Conservation (phyloP, 2,113 vertebrate species). For the Podarcis raffonei region DNA sequence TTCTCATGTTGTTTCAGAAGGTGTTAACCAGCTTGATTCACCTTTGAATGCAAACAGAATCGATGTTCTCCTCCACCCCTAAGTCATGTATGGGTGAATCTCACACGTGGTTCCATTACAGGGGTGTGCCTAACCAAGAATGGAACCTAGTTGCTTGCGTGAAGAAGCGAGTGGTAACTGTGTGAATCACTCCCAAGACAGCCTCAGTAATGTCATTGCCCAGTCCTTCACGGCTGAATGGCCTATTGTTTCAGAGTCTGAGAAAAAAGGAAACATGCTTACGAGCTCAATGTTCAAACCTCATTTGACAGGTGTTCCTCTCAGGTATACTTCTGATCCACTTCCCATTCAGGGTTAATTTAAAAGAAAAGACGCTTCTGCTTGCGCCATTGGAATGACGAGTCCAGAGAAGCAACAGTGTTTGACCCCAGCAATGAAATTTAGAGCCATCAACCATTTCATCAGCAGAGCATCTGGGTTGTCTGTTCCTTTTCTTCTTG, state of each 20-base stretch:
- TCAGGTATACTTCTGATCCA: rapidly evolving
- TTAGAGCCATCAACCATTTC: conserved; percentile 11
- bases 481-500: not conserved
- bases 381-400: rapidly evolving
- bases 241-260: not conserved
- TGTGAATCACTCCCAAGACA: not conserved
- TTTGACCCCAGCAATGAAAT: not conserved
- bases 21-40: too few relatives aligned
- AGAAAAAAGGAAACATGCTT: too few relatives aligned
- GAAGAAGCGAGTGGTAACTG: not conserved
- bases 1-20: too few relatives aligned
- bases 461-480: conserved; percentile 18
- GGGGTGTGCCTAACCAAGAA: not conserved
- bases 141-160: not conserved
- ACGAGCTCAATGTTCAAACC: not conserved
- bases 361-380: conserved; percentile 22
- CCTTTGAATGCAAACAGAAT: too few relatives aligned
- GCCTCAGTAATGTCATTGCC: not conserved
- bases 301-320: not conserved
- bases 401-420: not conserved
- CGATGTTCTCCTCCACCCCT: too few relatives aligned
- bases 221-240: not conserved
- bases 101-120: not conserved
- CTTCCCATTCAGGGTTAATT: conserved; percentile 17
- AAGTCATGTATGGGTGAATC: not conserved